Percentiles rank a stretch among this genome's conserved stretches.
Evolutionary conservation across 2,797 vertebrate species (phyloP).

Genomic region (Periophthalmus magnuspinnatus): DNA sequence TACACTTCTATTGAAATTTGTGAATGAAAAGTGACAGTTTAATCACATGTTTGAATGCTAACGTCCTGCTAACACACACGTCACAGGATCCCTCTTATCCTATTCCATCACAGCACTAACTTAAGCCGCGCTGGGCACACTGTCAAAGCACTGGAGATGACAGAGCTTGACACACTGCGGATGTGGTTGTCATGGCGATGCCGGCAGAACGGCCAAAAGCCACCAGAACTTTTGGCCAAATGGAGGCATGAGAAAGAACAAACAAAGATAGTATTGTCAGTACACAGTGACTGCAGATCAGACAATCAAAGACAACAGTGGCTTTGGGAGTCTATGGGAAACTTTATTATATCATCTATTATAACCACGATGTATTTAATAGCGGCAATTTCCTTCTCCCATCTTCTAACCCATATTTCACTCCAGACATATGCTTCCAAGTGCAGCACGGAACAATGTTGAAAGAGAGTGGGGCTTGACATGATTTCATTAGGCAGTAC

Average conservation of each 20-base stretch:
- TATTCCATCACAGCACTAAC: slow-evolving; percentile 45
- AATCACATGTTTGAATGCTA: slow-evolving; percentile 21
- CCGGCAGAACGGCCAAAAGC: slow-evolving; percentile 53
- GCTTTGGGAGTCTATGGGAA: neutral
- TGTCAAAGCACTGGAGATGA: slow-evolving; percentile 60
- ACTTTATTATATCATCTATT: neutral
- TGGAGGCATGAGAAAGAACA: slow-evolving; percentile 50
- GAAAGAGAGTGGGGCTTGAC: slow-evolving; percentile 10
- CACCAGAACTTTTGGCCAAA: slow-evolving; percentile 41
- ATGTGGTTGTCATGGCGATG: slow-evolving; percentile 65
- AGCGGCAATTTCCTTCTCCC: slow-evolving; percentile 20
- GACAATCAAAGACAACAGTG: slow-evolving; percentile 6
- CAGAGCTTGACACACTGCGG: slow-evolving; percentile 59
- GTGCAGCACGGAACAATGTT: slow-evolving; percentile 19
- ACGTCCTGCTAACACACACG: slow-evolving; percentile 19
- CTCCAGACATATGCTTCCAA: slow-evolving; percentile 23
- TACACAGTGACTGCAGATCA: slow-evolving; percentile 6
- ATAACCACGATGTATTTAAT: slow-evolving; percentile 24
- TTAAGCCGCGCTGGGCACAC: slow-evolving; percentile 52
- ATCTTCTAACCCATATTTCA: slow-evolving; percentile 22
- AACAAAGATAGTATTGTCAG: slow-evolving; percentile 26
- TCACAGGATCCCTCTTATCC: slow-evolving; percentile 11
- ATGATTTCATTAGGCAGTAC: slow-evolving; percentile 11
- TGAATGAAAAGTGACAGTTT: neutral
- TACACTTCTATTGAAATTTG: neutral